A percentile compares a stretch with the other conserved stretches of the same genome.
Conservation (phyloP, 2,113 vertebrate species). For the Brachypteracias leptosomus region DNA sequence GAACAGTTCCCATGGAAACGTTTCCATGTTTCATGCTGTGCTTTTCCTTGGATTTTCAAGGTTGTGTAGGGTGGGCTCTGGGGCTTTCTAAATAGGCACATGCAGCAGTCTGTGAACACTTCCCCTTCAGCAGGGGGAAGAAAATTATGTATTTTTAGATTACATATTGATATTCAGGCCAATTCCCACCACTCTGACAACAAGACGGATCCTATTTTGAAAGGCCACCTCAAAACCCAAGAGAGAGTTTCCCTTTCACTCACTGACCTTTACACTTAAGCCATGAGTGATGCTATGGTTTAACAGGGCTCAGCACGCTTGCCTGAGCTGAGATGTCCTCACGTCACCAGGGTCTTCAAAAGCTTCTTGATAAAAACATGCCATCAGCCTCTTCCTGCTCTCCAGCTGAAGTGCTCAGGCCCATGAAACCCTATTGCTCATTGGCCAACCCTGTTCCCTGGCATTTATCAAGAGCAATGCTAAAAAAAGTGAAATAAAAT, state of each 20-base stretch:
- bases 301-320: not conserved
- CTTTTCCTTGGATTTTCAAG: slow-evolving; percentile 6
- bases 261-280: not conserved
- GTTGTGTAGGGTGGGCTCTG: not conserved
- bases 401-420: not conserved
- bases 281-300: not conserved
- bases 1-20: slow-evolving; percentile 60
- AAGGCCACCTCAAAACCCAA: not conserved
- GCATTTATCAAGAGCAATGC: not conserved
- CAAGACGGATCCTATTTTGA: not conserved
- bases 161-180: not conserved
- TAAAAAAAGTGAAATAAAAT: not conserved
- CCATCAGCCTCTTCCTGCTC: not conserved
- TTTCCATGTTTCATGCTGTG: not conserved
- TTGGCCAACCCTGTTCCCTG: fast-evolving
- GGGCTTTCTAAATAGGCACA: not conserved
- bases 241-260: not conserved
- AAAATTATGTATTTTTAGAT: not conserved
- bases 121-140: not conserved
- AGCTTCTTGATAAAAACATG: not conserved
- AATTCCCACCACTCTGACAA: not conserved
- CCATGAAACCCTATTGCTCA: not conserved
- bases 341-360: not conserved
- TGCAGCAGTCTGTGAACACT: not conserved
- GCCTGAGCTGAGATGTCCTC: not conserved